Percentiles rank a stretch among this genome's conserved stretches.
phyloP scores from a whole-genome alignment of 2,113 vertebrate species.

The Silurus meridionalis region DNA sequence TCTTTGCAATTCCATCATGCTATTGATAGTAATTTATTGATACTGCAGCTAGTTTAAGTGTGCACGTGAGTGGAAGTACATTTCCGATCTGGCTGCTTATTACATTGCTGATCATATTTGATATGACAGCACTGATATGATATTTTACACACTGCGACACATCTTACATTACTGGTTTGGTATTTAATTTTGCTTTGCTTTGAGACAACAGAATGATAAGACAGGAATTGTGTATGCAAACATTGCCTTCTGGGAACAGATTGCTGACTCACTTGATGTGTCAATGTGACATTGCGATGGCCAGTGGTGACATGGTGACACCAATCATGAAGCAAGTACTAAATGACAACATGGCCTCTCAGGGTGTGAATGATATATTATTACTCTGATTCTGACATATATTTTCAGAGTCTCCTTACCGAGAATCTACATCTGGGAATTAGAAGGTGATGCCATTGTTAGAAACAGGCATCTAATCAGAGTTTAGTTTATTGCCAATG shows the following conservation, averaged over 20 bases:
- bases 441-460: not conserved
- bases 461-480: not conserved
- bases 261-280: not conserved
- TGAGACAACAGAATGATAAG: not conserved
- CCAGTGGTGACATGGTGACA: not conserved
- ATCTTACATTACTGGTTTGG: not conserved
- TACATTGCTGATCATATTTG: conserved; percentile 27
- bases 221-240: not conserved
- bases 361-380: not conserved
- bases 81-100: conserved; percentile 1
- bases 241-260: not conserved
- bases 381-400: not conserved
- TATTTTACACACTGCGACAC: not conserved
- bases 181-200: not conserved
- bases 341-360: not conserved
- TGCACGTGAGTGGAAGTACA: not conserved
- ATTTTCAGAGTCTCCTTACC: not conserved
- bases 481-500: not conserved
- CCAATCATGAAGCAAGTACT: not conserved
- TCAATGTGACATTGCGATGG: not conserved
- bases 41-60: not conserved
- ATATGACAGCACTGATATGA: conserved; percentile 3
- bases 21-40: conserved; percentile 23
- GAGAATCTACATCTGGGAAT: not conserved
- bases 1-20: conserved; percentile 12